Conservation (phyloP, 1,140 invertebrate species). For the Drosophila subpulchrella region DNA sequence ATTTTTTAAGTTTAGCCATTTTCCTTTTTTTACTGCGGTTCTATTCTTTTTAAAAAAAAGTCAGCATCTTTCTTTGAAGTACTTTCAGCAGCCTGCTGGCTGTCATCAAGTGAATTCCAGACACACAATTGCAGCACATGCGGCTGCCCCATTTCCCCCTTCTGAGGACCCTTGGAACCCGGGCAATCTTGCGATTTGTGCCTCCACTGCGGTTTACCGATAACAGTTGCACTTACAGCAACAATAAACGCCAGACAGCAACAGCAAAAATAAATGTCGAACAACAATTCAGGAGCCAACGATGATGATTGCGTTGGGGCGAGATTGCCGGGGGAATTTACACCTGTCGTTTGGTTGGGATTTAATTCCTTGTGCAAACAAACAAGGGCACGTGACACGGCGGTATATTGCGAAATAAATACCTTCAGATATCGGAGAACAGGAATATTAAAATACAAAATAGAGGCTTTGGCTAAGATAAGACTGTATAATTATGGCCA, state of each 20-base stretch:
- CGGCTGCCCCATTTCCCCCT: not conserved
- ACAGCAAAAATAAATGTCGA: constrained; percentile 56
- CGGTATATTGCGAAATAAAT: constrained; percentile 4
- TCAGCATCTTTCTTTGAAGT: constrained; percentile 30
- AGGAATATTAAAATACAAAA: not conserved
- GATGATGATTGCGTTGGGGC: constrained; percentile 28
- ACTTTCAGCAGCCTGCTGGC: constrained; percentile 19
- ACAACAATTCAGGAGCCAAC: constrained; percentile 42
- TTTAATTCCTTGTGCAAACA: constrained; percentile 46
- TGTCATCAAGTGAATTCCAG: constrained; percentile 31
- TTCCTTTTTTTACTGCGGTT: not conserved
- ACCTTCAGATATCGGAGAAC: not conserved
- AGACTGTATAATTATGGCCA: no score
- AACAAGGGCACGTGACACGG: constrained; percentile 23
- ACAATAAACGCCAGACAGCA: constrained; percentile 46
- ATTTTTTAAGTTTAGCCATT: no score
- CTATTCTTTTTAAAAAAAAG: not conserved
- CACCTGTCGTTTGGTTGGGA: constrained; percentile 35
- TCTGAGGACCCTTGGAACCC: constrained; percentile 3
- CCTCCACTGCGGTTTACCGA: constrained; percentile 63
- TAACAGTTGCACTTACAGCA: constrained; percentile 35
- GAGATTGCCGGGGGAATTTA: constrained; percentile 31
- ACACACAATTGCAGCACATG: constrained; percentile 26
- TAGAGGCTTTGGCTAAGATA: no score
- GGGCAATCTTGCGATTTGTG: constrained; percentile 52